phyloP scores from a whole-genome alignment of 2,888 invertebrate genomes.

The Apotomis capreana region DNA sequence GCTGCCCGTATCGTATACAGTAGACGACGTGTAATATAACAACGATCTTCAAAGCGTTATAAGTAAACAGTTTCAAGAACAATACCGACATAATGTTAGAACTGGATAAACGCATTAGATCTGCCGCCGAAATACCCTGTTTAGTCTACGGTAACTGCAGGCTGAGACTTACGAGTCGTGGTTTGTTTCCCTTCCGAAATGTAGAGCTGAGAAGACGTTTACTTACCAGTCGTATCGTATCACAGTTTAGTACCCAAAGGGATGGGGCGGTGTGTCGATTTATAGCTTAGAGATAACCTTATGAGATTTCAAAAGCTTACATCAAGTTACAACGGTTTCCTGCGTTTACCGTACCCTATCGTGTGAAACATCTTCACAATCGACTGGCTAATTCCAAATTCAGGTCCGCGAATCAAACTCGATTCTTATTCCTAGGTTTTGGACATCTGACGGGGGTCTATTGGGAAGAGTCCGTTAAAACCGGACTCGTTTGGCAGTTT shows the following conservation, averaged over 20 bases:
- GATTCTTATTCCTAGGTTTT: conserved; percentile 36
- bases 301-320: conserved; percentile 3
- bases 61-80: conserved; percentile 37
- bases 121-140: conserved; percentile 60
- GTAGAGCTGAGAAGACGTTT: conserved; percentile 48
- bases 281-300: neutral
- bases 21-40: conserved; percentile 13
- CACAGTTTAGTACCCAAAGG: neutral
- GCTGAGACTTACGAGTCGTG: conserved; percentile 24
- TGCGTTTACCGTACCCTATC: conserved; percentile 36
- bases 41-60: conserved; percentile 38
- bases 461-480: conserved; percentile 59
- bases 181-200: conserved; percentile 67
- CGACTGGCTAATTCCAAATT: conserved; percentile 47
- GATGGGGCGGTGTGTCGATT: neutral
- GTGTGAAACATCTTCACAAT: conserved; percentile 23
- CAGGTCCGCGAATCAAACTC: conserved; percentile 48
- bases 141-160: conserved; percentile 63
- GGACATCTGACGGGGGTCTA: neutral
- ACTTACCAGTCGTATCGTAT: conserved; percentile 33
- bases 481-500: conserved; percentile 62
- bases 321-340: conserved; percentile 14
- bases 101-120: conserved; percentile 61
- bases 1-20: conserved; percentile 3
- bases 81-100: conserved; percentile 42